Base-by-base conservation (phyloP, 2,888 invertebrate species). In the Conus canariensis region DNA sequence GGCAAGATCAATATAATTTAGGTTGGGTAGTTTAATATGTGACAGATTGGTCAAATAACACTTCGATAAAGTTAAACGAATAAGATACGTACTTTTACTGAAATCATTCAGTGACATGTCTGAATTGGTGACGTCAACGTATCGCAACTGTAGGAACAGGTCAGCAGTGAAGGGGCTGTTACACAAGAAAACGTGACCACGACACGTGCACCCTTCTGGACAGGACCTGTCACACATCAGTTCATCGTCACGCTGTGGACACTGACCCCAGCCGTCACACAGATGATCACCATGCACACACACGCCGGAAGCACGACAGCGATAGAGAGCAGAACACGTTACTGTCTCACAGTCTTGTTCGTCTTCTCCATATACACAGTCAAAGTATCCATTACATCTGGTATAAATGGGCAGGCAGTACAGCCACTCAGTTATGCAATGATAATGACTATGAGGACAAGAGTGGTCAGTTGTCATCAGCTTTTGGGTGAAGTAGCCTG, bases 231-330 rank as follows among this genome's bases (percentile, higher is more conserved):
- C 82, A 83, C 82, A 83, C 82, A 83, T 22, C 58, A 56, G 58
- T 83, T 83, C 82, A 83, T 83, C 82, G 25, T 83, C 82, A 14
- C 58, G 82, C 58, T 83, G 56, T 83, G 82, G 82, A 58, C 82
- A 83, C 82, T 83, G 82, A 83, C 82, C 82, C 82, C 82, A 83
- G 82, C 82, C 82, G 58, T 83, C 82, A 83, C 82, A 83, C 56
- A 83, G 82, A 83, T 83, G 82, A 58, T 83, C 82, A 19, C 82
- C 58, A 22, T 83, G 82, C 16, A 83, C 56, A 58, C 82, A 83
- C 19, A 83, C 58, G 58, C 19, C 19, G 82, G 82, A 83, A 56
- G 6, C 14, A 0, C 58, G 82, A 83, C 82, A 83, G 19, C 12
- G 82, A 25, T 83, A 83, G 82, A 83, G 25, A 83, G 19, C 19